Base-by-base conservation (phyloP, 2,797 vertebrate species). In the Taenioides sp. region DNA sequence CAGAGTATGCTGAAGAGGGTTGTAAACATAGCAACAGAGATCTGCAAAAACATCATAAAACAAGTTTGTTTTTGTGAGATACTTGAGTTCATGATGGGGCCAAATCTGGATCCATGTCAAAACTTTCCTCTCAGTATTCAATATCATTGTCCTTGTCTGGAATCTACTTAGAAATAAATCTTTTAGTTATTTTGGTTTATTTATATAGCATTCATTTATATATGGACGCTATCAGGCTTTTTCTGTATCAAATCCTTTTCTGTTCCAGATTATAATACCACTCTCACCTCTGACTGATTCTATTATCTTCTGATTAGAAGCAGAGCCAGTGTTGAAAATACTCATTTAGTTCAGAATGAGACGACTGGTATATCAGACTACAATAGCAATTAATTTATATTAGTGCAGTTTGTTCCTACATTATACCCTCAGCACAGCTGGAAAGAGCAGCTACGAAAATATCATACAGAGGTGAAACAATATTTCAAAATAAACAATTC, bases 11-110 rank as follows among this genome's bases (percentile, higher is more conserved):
- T 18, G 49, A 43, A 65, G 43, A 25, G 23, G 43, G 16, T 65
- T 65, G 63, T 65, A 49, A n/a, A 18, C 63, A 11, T 50, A 65
- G 43, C 63, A 65, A 65, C 63, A 49, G 63, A 43, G 37, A 49
- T 50, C 22, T 50, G 43, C 43, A 65, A 50, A 47, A 65, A 28
- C 23, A 50, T n/a, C 5, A 63, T 64, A 23, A 63, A 62, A 37
- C 28, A 63, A 40, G 31, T 20, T 43, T 65, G 63, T 47, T 65
- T 49, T 22, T 22, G 31, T 23, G 17, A 37, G 9, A 20, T n/a
- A 10, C 17, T 62, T 43, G 40, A 47, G 43, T 47, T 47, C 16
- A 2, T 25, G 63, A 27, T 49, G 43, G 23, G 23, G 43, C 23
- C 34, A 43, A 7, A 63, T n/a, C 20, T 31, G 25, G 57, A 16